phyloP scores from a whole-genome alignment of 1,140 invertebrate genomes.

The Brachionus plicatilis region DNA sequence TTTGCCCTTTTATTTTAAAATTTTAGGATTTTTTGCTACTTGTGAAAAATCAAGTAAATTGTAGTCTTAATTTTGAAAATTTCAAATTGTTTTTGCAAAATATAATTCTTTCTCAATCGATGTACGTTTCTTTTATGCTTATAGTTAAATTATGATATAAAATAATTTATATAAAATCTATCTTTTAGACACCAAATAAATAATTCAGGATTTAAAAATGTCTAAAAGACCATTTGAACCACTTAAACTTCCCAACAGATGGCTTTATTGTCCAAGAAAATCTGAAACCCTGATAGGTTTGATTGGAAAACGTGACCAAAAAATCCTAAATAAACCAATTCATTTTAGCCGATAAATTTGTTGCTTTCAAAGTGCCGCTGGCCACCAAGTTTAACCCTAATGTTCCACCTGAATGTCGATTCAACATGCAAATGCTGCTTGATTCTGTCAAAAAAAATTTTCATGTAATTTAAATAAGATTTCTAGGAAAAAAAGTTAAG shows the following conservation, averaged over 20 bases:
- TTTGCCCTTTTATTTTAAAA: no score
- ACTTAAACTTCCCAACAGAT: slow-evolving; percentile 69
- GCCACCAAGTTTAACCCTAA: slow-evolving; percentile 69
- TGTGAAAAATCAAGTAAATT: no score
- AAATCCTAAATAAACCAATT: slow-evolving; percentile 50
- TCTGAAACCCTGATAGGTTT: slow-evolving; percentile 68
- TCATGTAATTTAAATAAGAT: slow-evolving; percentile 60
- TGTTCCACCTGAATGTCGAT: slow-evolving; percentile 72
- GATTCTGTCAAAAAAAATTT: slow-evolving; percentile 54
- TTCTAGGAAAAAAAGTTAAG: not conserved
- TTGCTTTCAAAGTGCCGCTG: slow-evolving; percentile 89
- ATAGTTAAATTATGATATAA: not conserved
- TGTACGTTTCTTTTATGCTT: no score
- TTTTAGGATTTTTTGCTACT: no score
- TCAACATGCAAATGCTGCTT: slow-evolving; percentile 73
- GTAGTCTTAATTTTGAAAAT: no score
- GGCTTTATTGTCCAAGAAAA: slow-evolving; percentile 86
- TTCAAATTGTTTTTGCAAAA: no score
- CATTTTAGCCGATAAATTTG: slow-evolving; percentile 53
- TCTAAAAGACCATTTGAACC: slow-evolving; percentile 23
- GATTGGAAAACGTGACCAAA: not conserved
- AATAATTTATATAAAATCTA: not conserved
- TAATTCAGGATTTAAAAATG: not conserved
- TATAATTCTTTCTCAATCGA: no score
- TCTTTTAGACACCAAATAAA: not conserved